Base-by-base conservation (phyloP, 2,113 vertebrate genomes). In the Synodontis membranacea region DNA sequence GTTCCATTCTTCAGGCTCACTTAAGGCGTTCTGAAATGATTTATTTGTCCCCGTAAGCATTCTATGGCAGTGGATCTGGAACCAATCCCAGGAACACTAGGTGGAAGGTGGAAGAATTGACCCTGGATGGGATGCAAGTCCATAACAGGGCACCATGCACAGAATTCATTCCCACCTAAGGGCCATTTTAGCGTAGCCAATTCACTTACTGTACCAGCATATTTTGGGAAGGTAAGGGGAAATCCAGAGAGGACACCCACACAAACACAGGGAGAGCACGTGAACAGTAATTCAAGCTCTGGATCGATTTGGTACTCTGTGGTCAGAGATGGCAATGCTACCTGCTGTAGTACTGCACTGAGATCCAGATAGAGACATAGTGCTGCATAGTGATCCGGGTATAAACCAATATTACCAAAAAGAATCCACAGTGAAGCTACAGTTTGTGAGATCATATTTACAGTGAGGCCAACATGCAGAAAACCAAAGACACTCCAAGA, bases 1-100 rank as follows among this genome's bases (percentile, higher is more conserved):
- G 5, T 68, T 64, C 37, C 2, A 75, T n/a, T n/a, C 37, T 54
- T 52, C 58, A 68, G 78, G 46, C 76, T 81, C 64, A 70, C 72
- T 58, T 58, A 72, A 56, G 12, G 62, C 72, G 25, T 39, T 81
- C 84, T 42, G 62, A 80, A 86, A 80, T 70, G 17, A 52, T 80
- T 78, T 68, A 70, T 58, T 81, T 81, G 50, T 81, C 62, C 78
- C 28, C 7, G 78, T 28, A 58, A 80, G 78, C 4, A 7, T 12
- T 58, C 58, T 58, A 42, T 39, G 3, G 37, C 11, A 42, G 50
- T 79, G 50, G 25, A 79, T 19, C 76, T 19, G 50, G 76, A 56
- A 1, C 31, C 10, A 4, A 23, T 79, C 76, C 50, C 5, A 56
- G 52, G 37, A 80, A 58, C 34, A 39, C 23, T 42, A 14, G 17